phyloP scores from a whole-genome alignment of 2,888 invertebrate genomes.

The Ochropacha duplaris region DNA sequence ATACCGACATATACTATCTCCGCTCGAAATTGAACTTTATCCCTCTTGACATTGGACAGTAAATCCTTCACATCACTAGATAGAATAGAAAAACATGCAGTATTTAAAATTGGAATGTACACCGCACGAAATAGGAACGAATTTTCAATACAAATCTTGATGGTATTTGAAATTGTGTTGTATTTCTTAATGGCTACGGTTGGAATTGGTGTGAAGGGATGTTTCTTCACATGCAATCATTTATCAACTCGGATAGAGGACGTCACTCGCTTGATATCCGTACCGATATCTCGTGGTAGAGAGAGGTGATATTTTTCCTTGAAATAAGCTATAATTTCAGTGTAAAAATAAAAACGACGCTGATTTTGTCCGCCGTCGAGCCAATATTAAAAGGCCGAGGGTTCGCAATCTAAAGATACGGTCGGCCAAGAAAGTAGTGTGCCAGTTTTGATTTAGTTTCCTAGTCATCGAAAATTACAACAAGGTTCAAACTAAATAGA shows the following conservation, averaged over 20 bases:
- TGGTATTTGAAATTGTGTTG: conserved; percentile 6
- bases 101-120: conserved; percentile 43
- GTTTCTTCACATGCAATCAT: conserved; percentile 35
- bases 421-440: too few species aligned
- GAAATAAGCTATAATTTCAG: conserved; percentile 1
- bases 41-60: conserved; percentile 4
- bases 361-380: background rate
- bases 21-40: conserved; percentile 26
- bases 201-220: conserved; percentile 16
- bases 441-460: too few species aligned
- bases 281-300: conserved; percentile 48
- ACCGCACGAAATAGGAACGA: conserved; percentile 26
- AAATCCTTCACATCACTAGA: conserved; percentile 7
- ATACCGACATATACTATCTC: conserved; percentile 5
- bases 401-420: too few species aligned
- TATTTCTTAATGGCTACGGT: conserved; percentile 19
- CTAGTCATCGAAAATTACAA: too few species aligned
- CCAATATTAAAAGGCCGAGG: too few species aligned
- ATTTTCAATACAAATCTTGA: conserved; percentile 19
- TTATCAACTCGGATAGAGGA: conserved; percentile 63
- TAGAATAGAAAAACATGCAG: background rate
- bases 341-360: background rate
- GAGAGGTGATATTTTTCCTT: conserved; percentile 45
- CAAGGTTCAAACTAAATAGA: too few species aligned
- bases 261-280: conserved; percentile 52